Conservation (phyloP, 1,140 invertebrate genomes). For the Bicyclus anynana region DNA sequence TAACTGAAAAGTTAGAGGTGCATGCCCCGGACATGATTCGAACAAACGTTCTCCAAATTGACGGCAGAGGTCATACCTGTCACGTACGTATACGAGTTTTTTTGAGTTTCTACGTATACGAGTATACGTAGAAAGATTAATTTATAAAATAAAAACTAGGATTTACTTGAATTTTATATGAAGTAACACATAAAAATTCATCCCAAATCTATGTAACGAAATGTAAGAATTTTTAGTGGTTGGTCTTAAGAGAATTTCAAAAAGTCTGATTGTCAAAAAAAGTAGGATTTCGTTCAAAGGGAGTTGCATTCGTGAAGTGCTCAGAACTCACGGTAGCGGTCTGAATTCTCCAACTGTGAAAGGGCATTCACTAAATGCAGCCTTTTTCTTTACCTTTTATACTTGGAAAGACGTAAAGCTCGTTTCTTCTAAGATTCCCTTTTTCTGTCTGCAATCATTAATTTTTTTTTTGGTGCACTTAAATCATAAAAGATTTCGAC, state of each 20-base stretch:
- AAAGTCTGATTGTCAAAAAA: conserved; percentile 69
- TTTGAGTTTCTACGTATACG: no score
- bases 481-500: conserved; percentile 17
- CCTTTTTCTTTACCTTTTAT: conserved; percentile 67
- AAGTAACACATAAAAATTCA: no score
- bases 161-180: no score
- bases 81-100: no score
- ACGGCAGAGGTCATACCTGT: no score
- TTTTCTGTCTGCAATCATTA: conserved; percentile 62
- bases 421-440: conserved; percentile 62
- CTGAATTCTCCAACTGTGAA: conserved; percentile 65
- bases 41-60: no score
- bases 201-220: conserved; percentile 25
- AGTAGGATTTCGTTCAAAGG: conserved; percentile 58
- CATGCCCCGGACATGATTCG: no score
- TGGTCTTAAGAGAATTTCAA: conserved; percentile 23
- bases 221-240: conserved; percentile 20
- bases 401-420: conserved; percentile 61
- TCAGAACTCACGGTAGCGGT: conserved; percentile 58
- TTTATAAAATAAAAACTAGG: no score
- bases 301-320: conserved; percentile 67
- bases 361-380: conserved; percentile 72
- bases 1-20: no score
- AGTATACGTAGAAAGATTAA: no score
- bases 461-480: conserved; percentile 56